Evolutionary conservation across 2,888 invertebrate genomes (phyloP).

Genomic region (Itoplectis maculator): DNA sequence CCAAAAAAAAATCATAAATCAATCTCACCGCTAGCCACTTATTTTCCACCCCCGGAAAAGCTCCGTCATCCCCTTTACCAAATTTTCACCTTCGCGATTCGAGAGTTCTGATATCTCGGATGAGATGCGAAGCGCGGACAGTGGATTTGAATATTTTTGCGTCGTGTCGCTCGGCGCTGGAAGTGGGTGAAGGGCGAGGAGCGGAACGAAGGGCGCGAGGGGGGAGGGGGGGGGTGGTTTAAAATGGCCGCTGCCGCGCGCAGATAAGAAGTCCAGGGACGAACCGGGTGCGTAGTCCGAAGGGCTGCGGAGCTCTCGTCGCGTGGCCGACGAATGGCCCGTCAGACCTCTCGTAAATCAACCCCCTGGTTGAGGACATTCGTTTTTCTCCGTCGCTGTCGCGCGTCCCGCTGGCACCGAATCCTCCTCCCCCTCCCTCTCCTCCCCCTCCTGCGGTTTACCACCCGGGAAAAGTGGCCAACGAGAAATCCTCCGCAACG

Average conservation of each 20-base stretch:
- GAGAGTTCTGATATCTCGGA: constrained; percentile 46
- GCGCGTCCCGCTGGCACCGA: constrained; percentile 11
- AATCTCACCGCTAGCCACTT: background rate
- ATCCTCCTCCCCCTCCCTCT: background rate
- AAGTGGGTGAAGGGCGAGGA: constrained; percentile 55
- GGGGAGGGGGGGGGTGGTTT: constrained; percentile 69
- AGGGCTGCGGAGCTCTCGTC: constrained; percentile 74
- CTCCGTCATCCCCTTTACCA: constrained; percentile 5
- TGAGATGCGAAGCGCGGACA: constrained; percentile 56
- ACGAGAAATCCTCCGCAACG: constrained; percentile 22
- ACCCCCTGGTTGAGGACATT: constrained; percentile 74
- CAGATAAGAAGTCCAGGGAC: constrained; percentile 75
- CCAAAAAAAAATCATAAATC: background rate
- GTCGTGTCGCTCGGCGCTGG: constrained; percentile 16
- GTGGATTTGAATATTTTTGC: constrained; percentile 65
- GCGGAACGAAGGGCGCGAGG: constrained; percentile 27
- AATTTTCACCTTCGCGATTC: constrained; percentile 28
- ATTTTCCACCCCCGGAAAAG: background rate
- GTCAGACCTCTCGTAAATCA: constrained; percentile 84
- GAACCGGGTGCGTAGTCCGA: constrained; percentile 74
- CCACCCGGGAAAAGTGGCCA: constrained; percentile 29
- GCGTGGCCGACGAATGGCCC: constrained; percentile 83
- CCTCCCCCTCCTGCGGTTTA: constrained; percentile 16
- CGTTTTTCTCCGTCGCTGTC: constrained; percentile 61
- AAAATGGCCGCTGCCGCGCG: constrained; percentile 81